Evolutionary conservation across 1,140 invertebrate genomes (phyloP), one percentile per base, ranked within the genome.

Genomic region (Psix sp.): DNA sequence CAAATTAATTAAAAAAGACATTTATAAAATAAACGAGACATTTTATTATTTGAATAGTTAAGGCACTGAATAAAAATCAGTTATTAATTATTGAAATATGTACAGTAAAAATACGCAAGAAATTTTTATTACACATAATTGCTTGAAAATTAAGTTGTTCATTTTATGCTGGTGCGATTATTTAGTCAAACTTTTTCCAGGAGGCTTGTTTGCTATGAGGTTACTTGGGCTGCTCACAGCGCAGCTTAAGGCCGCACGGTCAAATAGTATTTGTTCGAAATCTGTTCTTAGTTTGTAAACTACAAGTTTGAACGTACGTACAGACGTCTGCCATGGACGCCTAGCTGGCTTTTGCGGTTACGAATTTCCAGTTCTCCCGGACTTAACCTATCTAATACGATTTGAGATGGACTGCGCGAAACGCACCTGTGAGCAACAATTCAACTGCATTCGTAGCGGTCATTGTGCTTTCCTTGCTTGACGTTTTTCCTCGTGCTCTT

Each of bases 241-340:
- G 35, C 38, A 38, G 59, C 54, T 72, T 72, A 65, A 65, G 45
- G 68, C 68, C 54, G 14, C 20, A 42, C 68, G 60, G 68, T 65
- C 59, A 65, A 65, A 72, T 60, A 52, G 52, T 65, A 65, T 72
- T 72, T 72, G 68, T 72, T 65, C 52, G 59, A 52, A 72, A 63
- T 72, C 68, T 59, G 68, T 72, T 72, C 59, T 72, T 65, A 72
- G 59, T 72, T 72, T 51, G 59, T 56, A 45, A 72, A 57, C 59
- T 72, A 33, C 45, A 65, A 72, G 68, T 72, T 65, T 45, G 38
- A 65, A 29, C 59, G 59, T 52, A 71, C 45, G 38, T 65, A 45
- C 59, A 39, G 52, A 65, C 46, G 59, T 65, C 68, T 72, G 68
- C 59, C 31, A 57, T 36, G 68, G 59, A 72, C 59, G 68, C 59